Conservation (phyloP, 1,140 invertebrate genomes). For the Drosophila azteca region DNA sequence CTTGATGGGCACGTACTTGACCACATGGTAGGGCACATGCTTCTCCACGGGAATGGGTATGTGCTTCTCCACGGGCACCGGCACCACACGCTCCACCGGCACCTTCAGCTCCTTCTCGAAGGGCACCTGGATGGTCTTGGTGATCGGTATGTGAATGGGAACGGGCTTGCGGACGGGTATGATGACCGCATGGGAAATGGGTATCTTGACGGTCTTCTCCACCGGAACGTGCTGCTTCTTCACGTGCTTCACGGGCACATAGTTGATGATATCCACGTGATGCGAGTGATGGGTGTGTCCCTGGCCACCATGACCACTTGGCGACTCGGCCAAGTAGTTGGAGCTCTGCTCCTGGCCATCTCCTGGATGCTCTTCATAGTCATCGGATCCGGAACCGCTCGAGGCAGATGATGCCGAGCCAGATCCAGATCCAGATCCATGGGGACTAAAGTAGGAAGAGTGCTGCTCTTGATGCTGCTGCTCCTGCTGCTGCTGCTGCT, state of each 20-base stretch:
- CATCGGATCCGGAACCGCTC: slow-evolving; percentile 37
- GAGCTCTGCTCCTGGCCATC: slow-evolving; percentile 54
- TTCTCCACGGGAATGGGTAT: slow-evolving; percentile 90
- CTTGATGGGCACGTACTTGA: slow-evolving; percentile 89
- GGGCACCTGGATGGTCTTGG: slow-evolving; percentile 88
- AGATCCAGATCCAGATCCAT: slow-evolving; percentile 24
- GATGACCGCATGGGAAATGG: slow-evolving; percentile 88
- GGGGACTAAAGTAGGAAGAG: slow-evolving; percentile 44
- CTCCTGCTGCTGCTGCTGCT: slow-evolving; percentile 46
- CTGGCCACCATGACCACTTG: slow-evolving; percentile 38
- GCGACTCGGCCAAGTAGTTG: slow-evolving; percentile 52
- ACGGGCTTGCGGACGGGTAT: slow-evolving; percentile 89
- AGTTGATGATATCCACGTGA: slow-evolving; percentile 89
- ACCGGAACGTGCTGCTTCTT: slow-evolving; percentile 89
- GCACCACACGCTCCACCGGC: slow-evolving; percentile 89
- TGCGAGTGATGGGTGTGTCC: slow-evolving; percentile 77
- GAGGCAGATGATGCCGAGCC: slow-evolving; percentile 18
- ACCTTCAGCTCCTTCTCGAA: slow-evolving; percentile 89
- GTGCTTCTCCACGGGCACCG: slow-evolving; percentile 89
- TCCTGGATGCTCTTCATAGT: slow-evolving; percentile 61
- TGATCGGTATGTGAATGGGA: slow-evolving; percentile 89
- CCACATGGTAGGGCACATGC: slow-evolving; percentile 88
- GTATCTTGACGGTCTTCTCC: slow-evolving; percentile 87
- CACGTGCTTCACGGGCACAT: slow-evolving; percentile 87
- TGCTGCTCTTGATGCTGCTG: slow-evolving; percentile 47